phyloP scores from a whole-genome alignment of 2,797 vertebrate species.

The Darevskia nairensis region DNA sequence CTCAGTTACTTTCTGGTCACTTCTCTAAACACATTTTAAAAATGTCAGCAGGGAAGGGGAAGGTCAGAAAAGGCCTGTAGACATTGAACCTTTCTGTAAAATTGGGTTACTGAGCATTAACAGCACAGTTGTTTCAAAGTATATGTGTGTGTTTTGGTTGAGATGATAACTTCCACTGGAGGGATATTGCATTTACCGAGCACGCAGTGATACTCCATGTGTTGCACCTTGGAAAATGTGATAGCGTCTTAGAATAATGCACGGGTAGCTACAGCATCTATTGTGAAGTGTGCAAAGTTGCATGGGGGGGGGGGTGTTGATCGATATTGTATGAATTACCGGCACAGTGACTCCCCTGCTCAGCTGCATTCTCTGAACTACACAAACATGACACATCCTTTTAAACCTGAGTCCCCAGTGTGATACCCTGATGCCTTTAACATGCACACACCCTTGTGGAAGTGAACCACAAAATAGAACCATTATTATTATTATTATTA shows the following conservation, averaged over 20 bases:
- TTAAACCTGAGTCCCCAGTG: not conserved
- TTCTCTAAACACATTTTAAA: constrained; percentile 10
- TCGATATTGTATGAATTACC: not conserved
- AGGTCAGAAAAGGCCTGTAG: constrained; percentile 19
- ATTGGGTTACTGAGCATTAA: constrained; percentile 16
- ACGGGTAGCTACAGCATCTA: not conserved
- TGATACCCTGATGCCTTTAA: too few species aligned
- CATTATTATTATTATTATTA: too few species aligned
- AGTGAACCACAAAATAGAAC: too few species aligned
- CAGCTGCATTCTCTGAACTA: not conserved
- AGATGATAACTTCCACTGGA: not conserved
- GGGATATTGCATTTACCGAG: not conserved
- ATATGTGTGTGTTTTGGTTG: not conserved
- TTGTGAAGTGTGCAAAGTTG: not conserved
- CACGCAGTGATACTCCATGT: not conserved
- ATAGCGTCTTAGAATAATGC: not conserved
- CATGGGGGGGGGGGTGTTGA: not conserved
- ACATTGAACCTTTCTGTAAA: constrained; percentile 13
- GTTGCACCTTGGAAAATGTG: not conserved
- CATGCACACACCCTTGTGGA: too few species aligned
- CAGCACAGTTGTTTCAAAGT: not conserved
- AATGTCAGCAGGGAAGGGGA: constrained; percentile 10
- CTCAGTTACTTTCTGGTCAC: not conserved
- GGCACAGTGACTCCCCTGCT: not conserved
- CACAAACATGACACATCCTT: not conserved